A percentile compares a stretch with the other conserved stretches of the same genome.
Conservation (phyloP, 2,113 vertebrate genomes). For the Apeltes quadracus region DNA sequence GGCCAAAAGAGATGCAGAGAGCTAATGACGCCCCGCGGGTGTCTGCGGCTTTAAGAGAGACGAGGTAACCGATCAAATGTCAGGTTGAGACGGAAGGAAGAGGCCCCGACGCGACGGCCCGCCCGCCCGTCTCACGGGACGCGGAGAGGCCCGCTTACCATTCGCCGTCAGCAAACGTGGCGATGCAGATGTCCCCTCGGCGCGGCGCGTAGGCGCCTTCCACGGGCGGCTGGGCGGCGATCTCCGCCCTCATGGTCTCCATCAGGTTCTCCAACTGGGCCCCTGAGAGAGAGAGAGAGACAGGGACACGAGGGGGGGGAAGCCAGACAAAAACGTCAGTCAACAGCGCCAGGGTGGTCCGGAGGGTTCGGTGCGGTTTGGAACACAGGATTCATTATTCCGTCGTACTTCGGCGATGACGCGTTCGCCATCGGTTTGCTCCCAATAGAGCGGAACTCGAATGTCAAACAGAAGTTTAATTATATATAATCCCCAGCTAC, state of each 20-base stretch:
- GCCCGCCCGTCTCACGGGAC: too few relatives aligned
- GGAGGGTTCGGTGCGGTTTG: not conserved
- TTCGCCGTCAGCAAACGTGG: constrained; percentile 95
- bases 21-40: constrained; percentile 64
- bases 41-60: constrained; percentile 60
- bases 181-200: constrained; percentile 93
- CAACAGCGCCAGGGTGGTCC: not conserved
- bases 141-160: constrained; percentile 80
- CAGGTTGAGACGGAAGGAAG: constrained; percentile 2
- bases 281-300: constrained; percentile 74
- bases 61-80: constrained; percentile 40
- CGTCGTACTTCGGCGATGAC: not conserved
- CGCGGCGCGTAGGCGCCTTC: constrained; percentile 90
- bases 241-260: constrained; percentile 95
- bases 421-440: constrained; percentile 8
- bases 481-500: not conserved
- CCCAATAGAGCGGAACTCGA: not conserved
- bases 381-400: not conserved
- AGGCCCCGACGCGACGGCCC: too few relatives aligned
- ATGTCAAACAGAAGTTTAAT: constrained; percentile 10
- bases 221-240: constrained; percentile 88
- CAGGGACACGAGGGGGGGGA: not conserved
- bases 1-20: constrained; percentile 49
- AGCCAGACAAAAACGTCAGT: not conserved
- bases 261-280: constrained; percentile 94